Conservation (phyloP, 1,140 invertebrate genomes). For the Callitettix versicolor region DNA sequence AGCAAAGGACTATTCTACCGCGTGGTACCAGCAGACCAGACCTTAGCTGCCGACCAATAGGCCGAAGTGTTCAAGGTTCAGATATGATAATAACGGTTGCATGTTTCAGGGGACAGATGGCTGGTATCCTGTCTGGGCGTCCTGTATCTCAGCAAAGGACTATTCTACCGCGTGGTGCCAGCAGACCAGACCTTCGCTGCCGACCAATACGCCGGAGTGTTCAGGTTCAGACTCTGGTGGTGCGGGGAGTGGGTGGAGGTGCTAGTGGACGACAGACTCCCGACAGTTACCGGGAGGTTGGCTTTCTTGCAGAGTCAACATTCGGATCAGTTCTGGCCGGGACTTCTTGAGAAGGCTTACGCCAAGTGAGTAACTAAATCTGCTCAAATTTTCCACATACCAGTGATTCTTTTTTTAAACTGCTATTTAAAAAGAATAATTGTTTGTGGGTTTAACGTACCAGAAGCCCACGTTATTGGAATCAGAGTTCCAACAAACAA, state of each 20-base stretch:
- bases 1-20: constrained; percentile 85
- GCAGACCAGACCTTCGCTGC: constrained; percentile 74
- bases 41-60: constrained; percentile 48
- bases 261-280: constrained; percentile 88
- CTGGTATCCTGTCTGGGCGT: constrained; percentile 80
- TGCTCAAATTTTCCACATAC: too few species aligned
- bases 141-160: constrained; percentile 70
- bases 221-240: constrained; percentile 91
- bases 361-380: constrained; percentile 67
- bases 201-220: constrained; percentile 63
- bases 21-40: constrained; percentile 92
- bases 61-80: constrained; percentile 85
- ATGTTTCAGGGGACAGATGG: constrained; percentile 72
- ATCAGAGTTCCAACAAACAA: too few species aligned
- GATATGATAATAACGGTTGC: constrained; percentile 93
- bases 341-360: constrained; percentile 94
- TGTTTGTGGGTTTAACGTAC: too few species aligned
- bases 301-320: constrained; percentile 85
- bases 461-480: too few species aligned
- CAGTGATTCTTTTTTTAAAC: too few species aligned
- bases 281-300: constrained; percentile 81
- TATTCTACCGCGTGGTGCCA: constrained; percentile 91
- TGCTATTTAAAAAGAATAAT: too few species aligned
- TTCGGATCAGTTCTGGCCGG: constrained; percentile 88
- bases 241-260: constrained; percentile 94